Percentiles rank a stretch among this genome's conserved stretches.
Evolutionary conservation across 1,140 invertebrate genomes (phyloP).

Genomic region (Bradysia coprophila): DNA sequence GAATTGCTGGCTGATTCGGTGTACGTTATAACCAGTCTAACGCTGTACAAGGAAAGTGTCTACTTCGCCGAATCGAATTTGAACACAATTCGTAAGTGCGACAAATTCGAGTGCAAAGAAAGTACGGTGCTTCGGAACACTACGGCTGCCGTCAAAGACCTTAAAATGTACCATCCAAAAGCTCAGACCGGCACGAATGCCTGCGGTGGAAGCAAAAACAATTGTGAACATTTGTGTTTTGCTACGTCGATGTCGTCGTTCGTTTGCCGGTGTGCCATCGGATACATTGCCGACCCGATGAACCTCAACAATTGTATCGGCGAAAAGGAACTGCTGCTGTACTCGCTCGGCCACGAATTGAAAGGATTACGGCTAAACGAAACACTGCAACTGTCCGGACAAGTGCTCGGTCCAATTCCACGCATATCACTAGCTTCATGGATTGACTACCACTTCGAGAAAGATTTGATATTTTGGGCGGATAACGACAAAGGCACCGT

Average conservation of each 20-base stretch:
- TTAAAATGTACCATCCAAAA: slow-evolving; percentile 50
- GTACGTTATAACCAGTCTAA: slow-evolving; percentile 15
- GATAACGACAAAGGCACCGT: slow-evolving; percentile 57
- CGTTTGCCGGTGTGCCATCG: slow-evolving; percentile 57
- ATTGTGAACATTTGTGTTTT: slow-evolving; percentile 64
- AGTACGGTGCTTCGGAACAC: slow-evolving; percentile 5
- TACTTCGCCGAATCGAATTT: slow-evolving; percentile 22
- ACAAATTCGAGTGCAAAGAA: slow-evolving; percentile 14
- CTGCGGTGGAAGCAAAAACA: slow-evolving; percentile 30
- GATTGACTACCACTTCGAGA: slow-evolving; percentile 54
- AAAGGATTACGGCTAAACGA: slow-evolving; percentile 38
- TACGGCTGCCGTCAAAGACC: slow-evolving; percentile 14
- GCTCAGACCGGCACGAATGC: slow-evolving; percentile 34
- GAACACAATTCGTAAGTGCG: slow-evolving; percentile 18
- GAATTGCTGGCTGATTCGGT: slow-evolving; percentile 6
- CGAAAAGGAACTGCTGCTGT: slow-evolving; percentile 49
- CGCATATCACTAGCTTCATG: slow-evolving; percentile 51
- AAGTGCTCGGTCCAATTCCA: slow-evolving; percentile 57
- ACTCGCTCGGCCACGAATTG: slow-evolving; percentile 56
- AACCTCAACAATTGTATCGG: slow-evolving; percentile 26
- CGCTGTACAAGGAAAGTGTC: slow-evolving; percentile 18
- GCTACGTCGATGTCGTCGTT: slow-evolving; percentile 32
- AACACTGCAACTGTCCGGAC: neutral
- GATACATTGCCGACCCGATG: slow-evolving; percentile 36
- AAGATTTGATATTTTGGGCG: slow-evolving; percentile 60